Conservation (phyloP, 2,113 vertebrate genomes). For the Perca schrenkii region DNA sequence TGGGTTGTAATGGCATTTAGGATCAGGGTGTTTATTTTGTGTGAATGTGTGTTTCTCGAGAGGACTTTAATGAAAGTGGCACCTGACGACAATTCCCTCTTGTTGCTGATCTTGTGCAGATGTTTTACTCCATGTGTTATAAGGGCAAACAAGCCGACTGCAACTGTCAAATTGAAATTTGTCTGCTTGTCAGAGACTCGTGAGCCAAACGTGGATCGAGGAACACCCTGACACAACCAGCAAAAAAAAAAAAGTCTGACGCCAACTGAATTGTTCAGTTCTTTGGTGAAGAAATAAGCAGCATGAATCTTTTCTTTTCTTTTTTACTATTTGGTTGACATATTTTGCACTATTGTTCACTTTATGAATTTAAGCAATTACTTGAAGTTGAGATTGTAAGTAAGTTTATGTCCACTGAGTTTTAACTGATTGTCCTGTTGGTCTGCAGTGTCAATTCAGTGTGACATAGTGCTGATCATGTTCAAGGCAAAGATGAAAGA, state of each 20-base stretch:
- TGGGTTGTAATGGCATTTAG: slow-evolving; percentile 9
- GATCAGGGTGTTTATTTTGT: slow-evolving; percentile 30
- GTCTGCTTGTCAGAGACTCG: slow-evolving; percentile 8
- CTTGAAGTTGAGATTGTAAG: slow-evolving; percentile 79
- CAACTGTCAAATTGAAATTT: not conserved
- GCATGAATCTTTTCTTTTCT: slow-evolving; percentile 1
- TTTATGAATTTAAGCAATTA: slow-evolving; percentile 80
- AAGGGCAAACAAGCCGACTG: slow-evolving; percentile 7
- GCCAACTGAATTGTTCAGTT: slow-evolving; percentile 20
- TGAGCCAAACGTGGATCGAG: slow-evolving; percentile 14
- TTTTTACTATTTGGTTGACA: slow-evolving; percentile 51
- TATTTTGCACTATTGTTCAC: slow-evolving; percentile 85
- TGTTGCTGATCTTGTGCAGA: slow-evolving; percentile 13
- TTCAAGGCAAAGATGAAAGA: not conserved
- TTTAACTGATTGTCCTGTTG: slow-evolving; percentile 28
- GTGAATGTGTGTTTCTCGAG: slow-evolving; percentile 28
- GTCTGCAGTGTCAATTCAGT: not conserved
- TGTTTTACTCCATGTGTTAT: slow-evolving; percentile 8
- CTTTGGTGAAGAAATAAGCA: slow-evolving; percentile 25
- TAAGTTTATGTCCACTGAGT: slow-evolving; percentile 46
- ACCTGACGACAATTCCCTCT: not conserved
- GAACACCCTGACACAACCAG: slow-evolving; percentile 39
- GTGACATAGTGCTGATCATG: not conserved
- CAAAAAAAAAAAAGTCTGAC: not conserved
- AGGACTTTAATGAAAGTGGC: slow-evolving; percentile 22